Evolutionary conservation across 2,113 vertebrate species (phyloP).

Genomic region (Siniperca knerii): DNA sequence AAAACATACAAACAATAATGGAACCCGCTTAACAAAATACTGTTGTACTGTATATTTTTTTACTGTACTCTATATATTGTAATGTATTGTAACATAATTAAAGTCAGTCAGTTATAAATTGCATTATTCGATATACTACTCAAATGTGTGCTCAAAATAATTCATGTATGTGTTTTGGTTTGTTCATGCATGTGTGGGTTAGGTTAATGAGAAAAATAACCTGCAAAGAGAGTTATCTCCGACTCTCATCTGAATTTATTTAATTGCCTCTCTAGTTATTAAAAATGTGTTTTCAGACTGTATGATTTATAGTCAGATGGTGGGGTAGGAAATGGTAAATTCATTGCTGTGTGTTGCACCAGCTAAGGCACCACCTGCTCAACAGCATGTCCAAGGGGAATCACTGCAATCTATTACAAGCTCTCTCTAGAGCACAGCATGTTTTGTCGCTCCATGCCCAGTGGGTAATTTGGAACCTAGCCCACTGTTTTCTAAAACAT

Average conservation of each 20-base stretch:
- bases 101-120: neutral
- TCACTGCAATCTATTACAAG: constrained; percentile 84
- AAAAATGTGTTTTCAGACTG: constrained; percentile 74
- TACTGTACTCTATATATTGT: neutral
- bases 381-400: constrained; percentile 83
- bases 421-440: constrained; percentile 83
- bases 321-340: constrained; percentile 78
- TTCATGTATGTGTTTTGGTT: neutral
- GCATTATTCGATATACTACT: neutral
- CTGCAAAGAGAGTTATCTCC: constrained; percentile 54
- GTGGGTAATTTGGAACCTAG: constrained; percentile 79
- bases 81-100: constrained; percentile 1
- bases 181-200: constrained; percentile 19
- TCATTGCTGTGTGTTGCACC: constrained; percentile 81
- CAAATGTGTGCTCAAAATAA: neutral
- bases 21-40: neutral
- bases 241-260: constrained; percentile 67
- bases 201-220: constrained; percentile 68
- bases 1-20: neutral
- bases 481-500: constrained; percentile 78
- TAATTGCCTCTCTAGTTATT: constrained; percentile 76
- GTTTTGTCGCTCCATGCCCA: constrained; percentile 78
- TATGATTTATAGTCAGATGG: constrained; percentile 82
- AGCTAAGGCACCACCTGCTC: constrained; percentile 83
- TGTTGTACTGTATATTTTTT: neutral